A percentile compares a stretch with the other conserved stretches of the same genome.
These are phyloP conservation scores for Triops cancriformis DNA, from an alignment of 1,140 invertebrate species.

Conservation along the genomic window DNA sequence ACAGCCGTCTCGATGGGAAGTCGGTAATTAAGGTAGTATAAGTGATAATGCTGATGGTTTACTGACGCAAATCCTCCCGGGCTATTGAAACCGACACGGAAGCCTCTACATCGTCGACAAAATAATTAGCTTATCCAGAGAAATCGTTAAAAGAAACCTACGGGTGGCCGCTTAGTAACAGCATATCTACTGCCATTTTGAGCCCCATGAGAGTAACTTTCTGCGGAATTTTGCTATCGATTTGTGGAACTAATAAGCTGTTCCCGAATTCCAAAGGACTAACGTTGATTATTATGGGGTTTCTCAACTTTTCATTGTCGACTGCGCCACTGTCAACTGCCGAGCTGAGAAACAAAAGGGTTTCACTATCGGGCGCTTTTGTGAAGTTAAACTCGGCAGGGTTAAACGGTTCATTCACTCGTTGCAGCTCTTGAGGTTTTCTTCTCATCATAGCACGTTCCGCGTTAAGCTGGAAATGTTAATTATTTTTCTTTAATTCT, in stretches of 20 bases:
- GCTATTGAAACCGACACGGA: conserved; percentile 64
- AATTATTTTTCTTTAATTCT: neutral
- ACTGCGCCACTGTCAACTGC: conserved; percentile 16
- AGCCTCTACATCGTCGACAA: conserved; percentile 45
- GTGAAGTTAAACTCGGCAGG: conserved; percentile 56
- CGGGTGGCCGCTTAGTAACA: conserved; percentile 45
- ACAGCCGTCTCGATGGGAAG: conserved; percentile 57
- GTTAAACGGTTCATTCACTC: conserved; percentile 52
- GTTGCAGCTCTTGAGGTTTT: conserved; percentile 49
- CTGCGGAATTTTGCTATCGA: conserved; percentile 51
- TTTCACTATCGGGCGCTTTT: conserved; percentile 50
- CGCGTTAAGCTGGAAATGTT: conserved; percentile 51
- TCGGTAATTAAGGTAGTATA: conserved; percentile 54
- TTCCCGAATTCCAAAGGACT: conserved; percentile 61
- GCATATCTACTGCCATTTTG: conserved; percentile 41
- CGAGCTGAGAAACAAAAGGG: conserved; percentile 43
- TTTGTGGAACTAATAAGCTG: conserved; percentile 52
- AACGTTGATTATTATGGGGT: conserved; percentile 50
- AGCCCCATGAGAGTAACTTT: conserved; percentile 44
- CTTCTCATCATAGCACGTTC: conserved; percentile 51
- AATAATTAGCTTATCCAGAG: too few relatives aligned
- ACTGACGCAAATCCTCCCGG: conserved; percentile 67
- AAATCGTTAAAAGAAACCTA: conserved; percentile 35
- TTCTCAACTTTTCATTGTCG: conserved; percentile 31
- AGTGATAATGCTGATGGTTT: conserved; percentile 70